A percentile compares a stretch with the other conserved stretches of the same genome.
These are phyloP conservation scores for Salvelinus alpinus DNA, from an alignment of 2,113 vertebrate genomes.

Conservation along the genomic window DNA sequence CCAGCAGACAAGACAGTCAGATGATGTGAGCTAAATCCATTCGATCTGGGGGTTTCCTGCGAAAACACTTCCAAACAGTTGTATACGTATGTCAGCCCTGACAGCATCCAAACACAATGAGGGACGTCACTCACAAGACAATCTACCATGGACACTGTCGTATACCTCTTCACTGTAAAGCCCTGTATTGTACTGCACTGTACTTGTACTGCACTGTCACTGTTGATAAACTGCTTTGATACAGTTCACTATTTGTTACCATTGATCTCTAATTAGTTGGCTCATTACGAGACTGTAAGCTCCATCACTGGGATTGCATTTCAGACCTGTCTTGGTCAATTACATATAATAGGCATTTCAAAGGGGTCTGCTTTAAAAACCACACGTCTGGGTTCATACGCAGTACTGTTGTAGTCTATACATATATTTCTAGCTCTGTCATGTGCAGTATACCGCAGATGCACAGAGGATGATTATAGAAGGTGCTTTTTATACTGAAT, in stretches of 20 bases:
- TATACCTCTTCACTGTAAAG: not conserved
- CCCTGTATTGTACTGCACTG: too few species aligned
- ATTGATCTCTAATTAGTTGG: constrained; percentile 68
- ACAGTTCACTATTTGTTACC: constrained; percentile 40
- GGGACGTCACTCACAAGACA: not conserved
- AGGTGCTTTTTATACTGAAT: constrained; percentile 23
- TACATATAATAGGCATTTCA: constrained; percentile 45
- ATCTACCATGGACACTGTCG: not conserved
- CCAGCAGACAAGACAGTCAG: constrained; percentile 24
- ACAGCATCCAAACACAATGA: not conserved
- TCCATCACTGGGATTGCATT: constrained; percentile 48
- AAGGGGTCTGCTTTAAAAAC: constrained; percentile 2
- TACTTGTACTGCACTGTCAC: not conserved
- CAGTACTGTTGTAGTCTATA: not conserved
- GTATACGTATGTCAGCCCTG: too few species aligned
- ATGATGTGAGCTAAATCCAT: constrained; percentile 34
- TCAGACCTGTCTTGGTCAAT: constrained; percentile 52
- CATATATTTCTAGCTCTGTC: not conserved
- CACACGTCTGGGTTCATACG: constrained; percentile 1
- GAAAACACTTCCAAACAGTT: not conserved
- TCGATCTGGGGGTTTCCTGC: constrained; percentile 3
- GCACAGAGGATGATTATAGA: not conserved
- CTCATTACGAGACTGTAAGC: constrained; percentile 22
- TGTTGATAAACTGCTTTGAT: constrained; percentile 18
- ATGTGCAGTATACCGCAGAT: not conserved